Conservation (phyloP, 1,140 invertebrate genomes). For the Lepidotrigona ventralis region DNA sequence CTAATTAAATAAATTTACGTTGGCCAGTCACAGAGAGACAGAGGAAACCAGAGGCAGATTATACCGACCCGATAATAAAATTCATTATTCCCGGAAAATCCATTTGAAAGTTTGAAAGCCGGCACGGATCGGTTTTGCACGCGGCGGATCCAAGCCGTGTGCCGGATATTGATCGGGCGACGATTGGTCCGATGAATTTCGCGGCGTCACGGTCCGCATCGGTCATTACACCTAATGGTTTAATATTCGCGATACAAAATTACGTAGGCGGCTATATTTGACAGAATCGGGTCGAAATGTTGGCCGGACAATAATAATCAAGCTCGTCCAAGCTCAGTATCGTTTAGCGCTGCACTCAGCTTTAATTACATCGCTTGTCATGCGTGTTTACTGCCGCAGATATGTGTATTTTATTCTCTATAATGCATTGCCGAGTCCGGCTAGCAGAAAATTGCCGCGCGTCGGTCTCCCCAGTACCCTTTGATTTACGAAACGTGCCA, state of each 20-base stretch:
- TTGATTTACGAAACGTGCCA: conserved; percentile 12
- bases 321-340: conserved; percentile 58
- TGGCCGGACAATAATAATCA: conserved; percentile 65
- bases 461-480: not conserved
- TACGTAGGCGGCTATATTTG: conserved; percentile 56
- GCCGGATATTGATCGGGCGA: conserved; percentile 24
- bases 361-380: conserved; percentile 67
- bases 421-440: conserved; percentile 23
- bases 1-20: conserved; percentile 17
- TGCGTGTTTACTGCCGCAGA: conserved; percentile 60
- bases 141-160: not conserved
- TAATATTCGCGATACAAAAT: conserved; percentile 66
- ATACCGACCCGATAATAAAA: conserved; percentile 18
- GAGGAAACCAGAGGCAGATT: not conserved
- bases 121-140: conserved; percentile 23
- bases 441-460: conserved; percentile 11
- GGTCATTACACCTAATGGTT: conserved; percentile 64
- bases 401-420: conserved; percentile 45
- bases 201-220: conserved; percentile 40
- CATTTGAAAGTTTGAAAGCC: conserved; percentile 54
- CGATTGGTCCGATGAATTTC: conserved; percentile 62
- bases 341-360: conserved; percentile 60
- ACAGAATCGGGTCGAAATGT: conserved; percentile 63
- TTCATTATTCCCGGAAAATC: conserved; percentile 41
- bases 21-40: not conserved